phyloP scores from a whole-genome alignment of 2,113 vertebrate species.

The Arizona elegans region DNA sequence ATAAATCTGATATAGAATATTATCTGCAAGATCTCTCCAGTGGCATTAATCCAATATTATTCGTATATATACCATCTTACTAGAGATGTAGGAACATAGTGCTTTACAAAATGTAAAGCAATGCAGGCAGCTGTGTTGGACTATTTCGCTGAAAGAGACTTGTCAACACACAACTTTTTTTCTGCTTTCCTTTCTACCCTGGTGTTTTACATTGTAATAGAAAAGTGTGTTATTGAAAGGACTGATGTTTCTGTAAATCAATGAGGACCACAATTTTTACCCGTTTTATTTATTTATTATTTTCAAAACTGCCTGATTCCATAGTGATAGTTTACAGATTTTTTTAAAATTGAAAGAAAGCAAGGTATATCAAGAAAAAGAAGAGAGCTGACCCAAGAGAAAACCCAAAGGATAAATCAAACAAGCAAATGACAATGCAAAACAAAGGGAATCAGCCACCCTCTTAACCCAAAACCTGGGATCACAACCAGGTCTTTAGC shows the following conservation, averaged over 20 bases:
- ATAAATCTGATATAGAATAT: background rate
- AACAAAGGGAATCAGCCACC: background rate
- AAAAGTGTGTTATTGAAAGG: background rate
- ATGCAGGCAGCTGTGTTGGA: background rate
- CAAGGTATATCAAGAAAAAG: background rate
- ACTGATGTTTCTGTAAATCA: background rate
- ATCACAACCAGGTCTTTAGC: background rate
- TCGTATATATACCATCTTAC: background rate
- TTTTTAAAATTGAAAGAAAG: background rate
- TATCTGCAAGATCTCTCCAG: background rate
- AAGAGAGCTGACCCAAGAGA: background rate
- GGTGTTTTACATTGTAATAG: background rate
- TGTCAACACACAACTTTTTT: background rate
- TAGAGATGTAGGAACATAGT: background rate
- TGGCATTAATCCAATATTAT: background rate
- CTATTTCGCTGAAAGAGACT: background rate
- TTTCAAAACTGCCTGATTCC: background rate
- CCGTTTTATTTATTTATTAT: background rate
- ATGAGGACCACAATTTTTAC: background rate
- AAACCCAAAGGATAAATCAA: background rate
- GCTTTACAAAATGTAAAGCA: background rate
- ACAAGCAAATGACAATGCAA: background rate
- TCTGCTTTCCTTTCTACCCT: background rate
- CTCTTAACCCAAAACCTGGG: background rate
- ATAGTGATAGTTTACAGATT: background rate